phyloP scores from a whole-genome alignment of 2,797 vertebrate genomes.

The Ctenochaetus hawaiiensis region DNA sequence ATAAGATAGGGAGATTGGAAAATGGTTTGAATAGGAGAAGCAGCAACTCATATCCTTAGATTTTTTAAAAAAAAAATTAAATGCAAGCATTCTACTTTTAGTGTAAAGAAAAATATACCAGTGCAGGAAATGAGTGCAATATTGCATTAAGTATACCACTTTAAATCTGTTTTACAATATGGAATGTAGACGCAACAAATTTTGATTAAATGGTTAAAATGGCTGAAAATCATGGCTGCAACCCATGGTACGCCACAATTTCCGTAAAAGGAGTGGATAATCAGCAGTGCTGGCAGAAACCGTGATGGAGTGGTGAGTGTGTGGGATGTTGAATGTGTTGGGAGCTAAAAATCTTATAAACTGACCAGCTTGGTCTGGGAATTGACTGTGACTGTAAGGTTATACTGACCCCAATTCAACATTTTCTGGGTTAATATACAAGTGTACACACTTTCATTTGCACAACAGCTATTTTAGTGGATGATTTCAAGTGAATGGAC shows the following conservation, averaged over 20 bases:
- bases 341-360: conserved; percentile 40
- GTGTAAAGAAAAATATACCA: neutral
- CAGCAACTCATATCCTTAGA: neutral
- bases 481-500: neutral
- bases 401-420: conserved; percentile 13
- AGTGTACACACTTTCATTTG: conserved; percentile 5
- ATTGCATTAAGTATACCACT: conserved; percentile 10
- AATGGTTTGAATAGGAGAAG: neutral
- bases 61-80: neutral
- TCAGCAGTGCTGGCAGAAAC: conserved; percentile 34
- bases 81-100: neutral
- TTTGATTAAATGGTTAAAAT: conserved; percentile 40
- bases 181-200: neutral
- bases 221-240: conserved; percentile 29
- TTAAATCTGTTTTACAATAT: conserved; percentile 15
- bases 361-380: conserved; percentile 9
- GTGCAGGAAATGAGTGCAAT: neutral
- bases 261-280: conserved; percentile 39
- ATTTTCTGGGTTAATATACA: neutral
- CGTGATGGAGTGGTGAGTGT: conserved; percentile 5
- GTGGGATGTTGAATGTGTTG: conserved; percentile 30
- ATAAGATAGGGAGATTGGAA: neutral
- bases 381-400: conserved; percentile 24
- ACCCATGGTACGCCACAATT: conserved; percentile 32
- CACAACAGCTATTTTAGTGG: neutral